Conservation (phyloP, 2,113 vertebrate genomes). For the Ictidomys tridecemlineatus region DNA sequence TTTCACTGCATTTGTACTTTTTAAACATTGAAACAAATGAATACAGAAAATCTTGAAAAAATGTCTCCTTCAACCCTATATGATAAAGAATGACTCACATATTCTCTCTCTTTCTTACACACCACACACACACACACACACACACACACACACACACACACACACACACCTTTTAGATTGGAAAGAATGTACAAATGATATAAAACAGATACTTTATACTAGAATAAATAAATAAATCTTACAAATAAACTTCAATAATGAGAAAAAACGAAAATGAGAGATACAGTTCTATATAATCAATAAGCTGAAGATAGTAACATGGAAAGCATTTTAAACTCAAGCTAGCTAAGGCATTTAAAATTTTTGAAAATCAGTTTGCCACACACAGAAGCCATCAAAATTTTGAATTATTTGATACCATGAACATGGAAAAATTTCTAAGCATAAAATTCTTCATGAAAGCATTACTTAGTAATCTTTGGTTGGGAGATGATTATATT, state of each 20-base stretch:
- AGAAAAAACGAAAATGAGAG: neutral
- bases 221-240: neutral
- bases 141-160: neutral
- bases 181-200: neutral
- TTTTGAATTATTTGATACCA: neutral
- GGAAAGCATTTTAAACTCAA: conserved; percentile 3
- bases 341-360: neutral
- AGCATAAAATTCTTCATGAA: neutral
- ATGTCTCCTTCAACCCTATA: neutral
- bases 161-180: neutral
- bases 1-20: neutral
- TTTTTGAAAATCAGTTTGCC: conserved; percentile 30
- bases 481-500: neutral
- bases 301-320: neutral
- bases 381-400: neutral
- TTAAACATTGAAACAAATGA: neutral
- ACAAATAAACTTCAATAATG: neutral
- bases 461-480: neutral
- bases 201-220: neutral
- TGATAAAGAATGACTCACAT: neutral
- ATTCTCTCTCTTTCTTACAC: too few relatives aligned
- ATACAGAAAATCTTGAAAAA: neutral
- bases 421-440: neutral
- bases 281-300: conserved; percentile 1
- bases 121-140: too few relatives aligned